phyloP scores from a whole-genome alignment of 2,888 invertebrate genomes.

The Notodonta ziczac region DNA sequence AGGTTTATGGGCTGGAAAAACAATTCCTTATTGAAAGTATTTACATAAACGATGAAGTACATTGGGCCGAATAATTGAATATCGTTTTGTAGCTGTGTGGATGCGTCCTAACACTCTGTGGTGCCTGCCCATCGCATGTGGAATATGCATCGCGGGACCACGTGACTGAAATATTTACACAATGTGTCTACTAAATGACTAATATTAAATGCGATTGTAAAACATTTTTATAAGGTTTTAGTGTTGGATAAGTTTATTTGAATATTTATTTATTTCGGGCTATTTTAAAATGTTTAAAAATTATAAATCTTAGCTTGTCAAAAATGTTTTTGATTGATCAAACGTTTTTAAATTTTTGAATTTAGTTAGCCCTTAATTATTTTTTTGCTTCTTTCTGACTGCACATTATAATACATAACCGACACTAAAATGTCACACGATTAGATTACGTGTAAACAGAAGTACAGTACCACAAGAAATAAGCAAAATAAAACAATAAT shows the following conservation, averaged over 20 bases:
- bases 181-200: neutral
- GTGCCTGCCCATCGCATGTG: neutral
- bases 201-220: neutral
- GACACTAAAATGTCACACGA: neutral
- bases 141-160: constrained; percentile 1
- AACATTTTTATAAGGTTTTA: neutral
- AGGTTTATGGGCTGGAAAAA: too few species aligned
- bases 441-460: neutral
- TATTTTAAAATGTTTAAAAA: too few species aligned
- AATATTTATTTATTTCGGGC: too few species aligned
- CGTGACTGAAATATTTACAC: constrained; percentile 6
- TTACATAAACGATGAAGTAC: too few species aligned
- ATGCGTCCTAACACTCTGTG: neutral
- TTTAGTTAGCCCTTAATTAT: too few species aligned
- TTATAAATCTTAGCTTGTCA: too few species aligned
- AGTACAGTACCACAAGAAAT: constrained; percentile 1
- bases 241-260: neutral
- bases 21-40: too few species aligned
- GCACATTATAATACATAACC: too few species aligned
- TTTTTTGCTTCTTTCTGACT: too few species aligned
- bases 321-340: too few species aligned
- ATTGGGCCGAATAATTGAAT: too few species aligned
- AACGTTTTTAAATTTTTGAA: too few species aligned
- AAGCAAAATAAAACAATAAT: constrained; percentile 23
- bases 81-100: neutral